These are phyloP conservation scores for Pseudomyrmex flavicornis DNA, from an alignment of 1,140 invertebrate species.

Conservation along the genomic window DNA sequence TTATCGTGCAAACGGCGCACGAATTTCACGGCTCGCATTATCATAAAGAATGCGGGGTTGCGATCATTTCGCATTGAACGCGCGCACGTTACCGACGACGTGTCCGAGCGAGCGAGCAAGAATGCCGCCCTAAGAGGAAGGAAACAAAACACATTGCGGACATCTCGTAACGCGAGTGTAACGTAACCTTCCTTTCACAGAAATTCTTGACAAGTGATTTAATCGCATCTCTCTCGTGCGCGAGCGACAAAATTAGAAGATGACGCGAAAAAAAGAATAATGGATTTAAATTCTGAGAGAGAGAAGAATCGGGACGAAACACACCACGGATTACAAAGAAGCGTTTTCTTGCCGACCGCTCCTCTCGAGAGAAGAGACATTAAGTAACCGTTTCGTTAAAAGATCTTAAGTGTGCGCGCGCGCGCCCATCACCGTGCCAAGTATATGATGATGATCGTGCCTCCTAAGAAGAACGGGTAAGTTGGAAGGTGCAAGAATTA, in stretches of 20 bases:
- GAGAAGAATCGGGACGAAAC: background rate
- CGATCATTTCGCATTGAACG: constrained; percentile 34
- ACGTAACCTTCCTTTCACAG: constrained; percentile 45
- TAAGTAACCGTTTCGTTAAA: constrained; percentile 42
- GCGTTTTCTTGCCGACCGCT: constrained; percentile 24
- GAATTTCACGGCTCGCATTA: background rate
- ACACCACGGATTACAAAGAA: background rate
- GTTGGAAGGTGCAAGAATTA: constrained; percentile 54
- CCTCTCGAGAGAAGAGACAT: constrained; percentile 5
- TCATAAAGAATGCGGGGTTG: constrained; percentile 2
- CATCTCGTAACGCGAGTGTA: background rate
- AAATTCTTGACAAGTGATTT: constrained; percentile 50
- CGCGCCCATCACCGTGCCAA: constrained; percentile 15
- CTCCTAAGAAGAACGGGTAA: constrained; percentile 22
- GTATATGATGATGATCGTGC: constrained; percentile 43
- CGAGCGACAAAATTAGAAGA: constrained; percentile 32
- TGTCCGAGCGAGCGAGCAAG: background rate
- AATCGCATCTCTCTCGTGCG: constrained; percentile 20
- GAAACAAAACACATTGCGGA: constrained; percentile 35
- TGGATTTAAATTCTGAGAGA: too few species aligned
- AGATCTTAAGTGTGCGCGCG: constrained; percentile 35
- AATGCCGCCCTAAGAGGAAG: constrained; percentile 29
- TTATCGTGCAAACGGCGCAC: background rate
- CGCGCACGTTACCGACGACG: background rate
- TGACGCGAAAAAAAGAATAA: constrained; percentile 10